These are phyloP conservation scores for Cyclophora albipunctata DNA, from an alignment of 2,888 invertebrate genomes.

Conservation along the genomic window DNA sequence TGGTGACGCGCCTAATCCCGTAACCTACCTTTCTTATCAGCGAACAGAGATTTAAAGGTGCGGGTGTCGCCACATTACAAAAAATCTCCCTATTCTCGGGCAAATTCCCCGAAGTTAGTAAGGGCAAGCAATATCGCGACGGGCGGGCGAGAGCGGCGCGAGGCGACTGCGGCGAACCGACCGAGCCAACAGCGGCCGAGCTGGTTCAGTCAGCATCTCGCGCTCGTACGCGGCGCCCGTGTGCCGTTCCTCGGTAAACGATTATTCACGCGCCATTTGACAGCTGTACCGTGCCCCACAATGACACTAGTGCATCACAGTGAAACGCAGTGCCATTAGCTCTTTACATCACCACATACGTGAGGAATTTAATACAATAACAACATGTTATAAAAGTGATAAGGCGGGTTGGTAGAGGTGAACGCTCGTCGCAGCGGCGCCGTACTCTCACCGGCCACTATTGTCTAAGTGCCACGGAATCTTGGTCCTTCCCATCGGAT, in stretches of 20 bases:
- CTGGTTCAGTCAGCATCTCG: slow-evolving; percentile 67
- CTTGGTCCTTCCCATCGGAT: slow-evolving; percentile 73
- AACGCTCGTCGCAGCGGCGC: slow-evolving; percentile 72
- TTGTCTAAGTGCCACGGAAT: slow-evolving; percentile 73
- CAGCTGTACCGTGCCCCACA: slow-evolving; percentile 60
- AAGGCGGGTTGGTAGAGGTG: slow-evolving; percentile 66
- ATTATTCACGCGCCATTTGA: slow-evolving; percentile 67
- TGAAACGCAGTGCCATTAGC: slow-evolving; percentile 58
- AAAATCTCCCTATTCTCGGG: slow-evolving; percentile 32
- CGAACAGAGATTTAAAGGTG: slow-evolving; percentile 1
- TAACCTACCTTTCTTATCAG: neutral
- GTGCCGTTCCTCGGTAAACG: slow-evolving; percentile 30
- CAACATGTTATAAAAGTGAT: slow-evolving; percentile 34
- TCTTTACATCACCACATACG: slow-evolving; percentile 31
- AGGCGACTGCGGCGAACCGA: slow-evolving; percentile 14
- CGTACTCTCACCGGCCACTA: slow-evolving; percentile 70
- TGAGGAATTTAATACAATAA: slow-evolving; percentile 33
- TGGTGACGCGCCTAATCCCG: neutral
- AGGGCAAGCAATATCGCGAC: slow-evolving; percentile 39
- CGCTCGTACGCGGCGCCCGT: slow-evolving; percentile 54
- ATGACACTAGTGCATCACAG: slow-evolving; percentile 55
- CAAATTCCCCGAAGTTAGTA: slow-evolving; percentile 42
- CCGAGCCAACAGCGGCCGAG: slow-evolving; percentile 34
- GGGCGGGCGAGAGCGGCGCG: slow-evolving; percentile 16
- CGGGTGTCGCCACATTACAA: slow-evolving; percentile 8